Conservation (phyloP, 1,140 invertebrate genomes). For the Lepidurus couesii region DNA sequence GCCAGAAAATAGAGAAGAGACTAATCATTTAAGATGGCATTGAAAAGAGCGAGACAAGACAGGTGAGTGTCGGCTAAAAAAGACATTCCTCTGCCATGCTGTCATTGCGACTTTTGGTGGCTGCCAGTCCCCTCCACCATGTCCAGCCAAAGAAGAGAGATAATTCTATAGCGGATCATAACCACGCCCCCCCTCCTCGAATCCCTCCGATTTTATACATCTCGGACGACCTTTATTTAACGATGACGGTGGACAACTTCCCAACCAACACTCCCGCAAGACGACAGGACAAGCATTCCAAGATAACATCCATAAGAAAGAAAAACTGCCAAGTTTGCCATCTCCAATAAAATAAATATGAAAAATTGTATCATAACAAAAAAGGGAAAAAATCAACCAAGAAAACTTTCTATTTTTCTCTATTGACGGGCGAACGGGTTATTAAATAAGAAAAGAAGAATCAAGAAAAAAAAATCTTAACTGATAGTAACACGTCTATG, state of each 20-base stretch:
- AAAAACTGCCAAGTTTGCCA: no score
- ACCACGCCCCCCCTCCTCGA: neutral
- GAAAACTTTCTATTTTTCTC: no score
- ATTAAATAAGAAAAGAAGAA: no score
- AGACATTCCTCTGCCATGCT: conserved; percentile 3
- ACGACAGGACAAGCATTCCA: neutral
- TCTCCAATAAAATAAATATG: no score
- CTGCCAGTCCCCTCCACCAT: neutral
- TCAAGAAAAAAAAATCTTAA: no score
- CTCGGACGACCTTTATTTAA: neutral
- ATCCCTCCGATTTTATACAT: neutral
- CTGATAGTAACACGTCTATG: no score
- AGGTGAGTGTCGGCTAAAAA: conserved; percentile 18
- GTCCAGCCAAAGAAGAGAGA: neutral
- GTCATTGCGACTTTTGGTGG: conserved; percentile 16
- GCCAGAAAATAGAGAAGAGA: neutral
- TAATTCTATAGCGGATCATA: neutral
- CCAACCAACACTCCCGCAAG: neutral
- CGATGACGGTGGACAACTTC: conserved; percentile 18
- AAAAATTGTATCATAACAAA: no score
- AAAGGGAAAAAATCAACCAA: no score
- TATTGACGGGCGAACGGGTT: no score
- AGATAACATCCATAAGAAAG: neutral
- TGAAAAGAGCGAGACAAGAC: conserved; percentile 19
- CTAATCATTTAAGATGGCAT: conserved; percentile 10